These are phyloP conservation scores for Lagorchestes hirsutus DNA, from an alignment of 2,797 vertebrate species.

Conservation along the genomic window DNA sequence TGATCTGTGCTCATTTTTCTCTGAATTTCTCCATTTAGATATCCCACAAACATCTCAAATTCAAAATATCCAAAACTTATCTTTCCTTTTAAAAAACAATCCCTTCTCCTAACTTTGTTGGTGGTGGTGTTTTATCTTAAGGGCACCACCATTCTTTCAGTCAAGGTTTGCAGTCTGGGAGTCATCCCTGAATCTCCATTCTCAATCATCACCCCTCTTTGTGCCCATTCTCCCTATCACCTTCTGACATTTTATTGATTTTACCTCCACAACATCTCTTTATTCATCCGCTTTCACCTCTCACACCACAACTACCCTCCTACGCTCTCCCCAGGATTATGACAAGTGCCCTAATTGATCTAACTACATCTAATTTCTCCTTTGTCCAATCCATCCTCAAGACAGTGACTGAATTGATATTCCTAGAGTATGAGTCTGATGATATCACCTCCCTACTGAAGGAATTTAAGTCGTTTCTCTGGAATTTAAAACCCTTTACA, in stretches of 20 bases:
- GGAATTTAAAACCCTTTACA: background rate
- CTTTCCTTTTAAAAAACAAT: background rate
- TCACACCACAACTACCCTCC: background rate
- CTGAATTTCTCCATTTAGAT: background rate
- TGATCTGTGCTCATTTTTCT: background rate
- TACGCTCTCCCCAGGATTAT: background rate
- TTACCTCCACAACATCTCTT: background rate
- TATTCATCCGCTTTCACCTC: background rate
- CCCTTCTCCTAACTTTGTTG: background rate
- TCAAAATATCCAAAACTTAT: background rate
- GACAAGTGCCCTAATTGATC: background rate
- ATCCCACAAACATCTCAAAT: background rate
- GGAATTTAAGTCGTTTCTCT: background rate
- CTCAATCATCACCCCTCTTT: background rate
- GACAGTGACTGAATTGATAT: background rate
- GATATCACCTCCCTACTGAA: background rate
- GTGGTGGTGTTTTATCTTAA: background rate
- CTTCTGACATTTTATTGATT: background rate
- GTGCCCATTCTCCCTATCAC: background rate
- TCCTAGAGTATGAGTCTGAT: background rate
- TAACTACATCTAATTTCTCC: background rate
- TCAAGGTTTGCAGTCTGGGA: background rate
- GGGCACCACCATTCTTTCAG: background rate
- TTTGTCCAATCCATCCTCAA: background rate
- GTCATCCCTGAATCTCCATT: background rate